Conservation (phyloP, 92 coral and sea anemone species). For the Plumapathes pennacea region DNA sequence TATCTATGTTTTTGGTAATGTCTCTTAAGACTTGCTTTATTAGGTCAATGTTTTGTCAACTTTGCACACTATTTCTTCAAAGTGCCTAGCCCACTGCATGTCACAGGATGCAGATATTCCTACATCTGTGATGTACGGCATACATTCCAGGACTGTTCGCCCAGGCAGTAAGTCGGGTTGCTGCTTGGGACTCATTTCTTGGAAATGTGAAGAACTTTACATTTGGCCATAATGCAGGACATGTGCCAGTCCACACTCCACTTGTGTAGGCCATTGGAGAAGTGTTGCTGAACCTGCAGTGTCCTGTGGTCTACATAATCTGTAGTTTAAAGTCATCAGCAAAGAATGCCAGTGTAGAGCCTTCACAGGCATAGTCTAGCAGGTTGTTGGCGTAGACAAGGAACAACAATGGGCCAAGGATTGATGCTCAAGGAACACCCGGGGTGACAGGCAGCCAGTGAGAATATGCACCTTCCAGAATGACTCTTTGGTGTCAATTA, state of each 20-base stretch:
- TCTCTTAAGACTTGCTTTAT: too few species aligned
- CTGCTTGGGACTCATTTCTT: too few species aligned
- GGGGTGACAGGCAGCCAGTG: slow-evolving; percentile 50
- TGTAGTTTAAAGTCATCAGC: slow-evolving; percentile 49
- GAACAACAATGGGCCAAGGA: slow-evolving; percentile 45
- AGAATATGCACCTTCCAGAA: slow-evolving; percentile 31
- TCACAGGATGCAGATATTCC: too few species aligned
- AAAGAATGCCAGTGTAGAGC: slow-evolving; percentile 34
- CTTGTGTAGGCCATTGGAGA: slow-evolving; percentile 6
- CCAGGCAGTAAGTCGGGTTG: too few species aligned
- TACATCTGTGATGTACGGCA: too few species aligned
- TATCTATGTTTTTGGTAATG: too few species aligned
- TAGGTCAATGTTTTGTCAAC: too few species aligned
- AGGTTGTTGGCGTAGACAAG: slow-evolving; percentile 38
- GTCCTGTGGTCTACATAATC: not conserved
- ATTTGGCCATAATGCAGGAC: not conserved
- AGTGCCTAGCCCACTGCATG: too few species aligned
- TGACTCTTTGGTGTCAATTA: slow-evolving; percentile 24
- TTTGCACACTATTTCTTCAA: too few species aligned
- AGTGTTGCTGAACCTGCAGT: not conserved
- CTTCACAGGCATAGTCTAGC: slow-evolving; percentile 11
- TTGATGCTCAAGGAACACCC: slow-evolving; percentile 54
- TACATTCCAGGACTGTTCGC: too few species aligned
- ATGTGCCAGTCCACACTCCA: not conserved
- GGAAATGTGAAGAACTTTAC: slow-evolving; percentile 1